phyloP scores from a whole-genome alignment of 2,113 vertebrate genomes.

The Cathartes aura region DNA sequence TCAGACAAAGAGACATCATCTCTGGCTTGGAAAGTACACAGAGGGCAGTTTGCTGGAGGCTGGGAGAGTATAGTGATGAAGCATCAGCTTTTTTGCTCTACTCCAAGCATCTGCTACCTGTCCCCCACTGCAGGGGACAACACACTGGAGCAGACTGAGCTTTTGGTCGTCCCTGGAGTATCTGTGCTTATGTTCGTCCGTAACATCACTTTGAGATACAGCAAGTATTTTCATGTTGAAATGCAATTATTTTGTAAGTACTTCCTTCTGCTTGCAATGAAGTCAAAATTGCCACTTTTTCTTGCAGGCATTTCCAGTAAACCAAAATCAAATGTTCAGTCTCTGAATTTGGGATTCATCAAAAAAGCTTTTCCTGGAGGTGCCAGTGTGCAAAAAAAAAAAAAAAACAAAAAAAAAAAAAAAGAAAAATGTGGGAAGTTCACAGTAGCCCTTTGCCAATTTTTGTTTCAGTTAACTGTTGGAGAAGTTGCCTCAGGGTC shows the following conservation, averaged over 20 bases:
- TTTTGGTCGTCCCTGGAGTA: not conserved
- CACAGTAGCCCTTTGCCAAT: not conserved
- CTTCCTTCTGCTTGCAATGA: not conserved
- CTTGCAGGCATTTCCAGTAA: not conserved
- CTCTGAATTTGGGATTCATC: not conserved
- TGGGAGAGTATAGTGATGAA: not conserved
- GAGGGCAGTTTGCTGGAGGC: not conserved
- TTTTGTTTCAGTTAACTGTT: not conserved
- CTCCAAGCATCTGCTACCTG: not conserved
- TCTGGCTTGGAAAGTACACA: not conserved
- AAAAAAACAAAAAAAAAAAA: not conserved
- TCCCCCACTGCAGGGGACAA: not conserved
- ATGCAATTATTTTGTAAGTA: not conserved
- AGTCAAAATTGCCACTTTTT: not conserved
- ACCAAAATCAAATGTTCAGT: accelerated
- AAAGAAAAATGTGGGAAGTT: not conserved
- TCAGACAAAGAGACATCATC: not conserved
- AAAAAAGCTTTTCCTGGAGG: not conserved
- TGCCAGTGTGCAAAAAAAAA: not conserved
- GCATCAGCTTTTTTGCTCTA: not conserved
- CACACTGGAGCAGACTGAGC: not conserved
- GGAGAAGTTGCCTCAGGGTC: not conserved
- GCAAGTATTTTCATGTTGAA: not conserved
- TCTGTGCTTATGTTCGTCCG: not conserved
- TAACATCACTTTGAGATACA: not conserved